Percentiles rank a stretch among this genome's conserved stretches.
Conservation (phyloP, 2,797 vertebrate genomes). For the Scolopax bukidnonensis region DNA sequence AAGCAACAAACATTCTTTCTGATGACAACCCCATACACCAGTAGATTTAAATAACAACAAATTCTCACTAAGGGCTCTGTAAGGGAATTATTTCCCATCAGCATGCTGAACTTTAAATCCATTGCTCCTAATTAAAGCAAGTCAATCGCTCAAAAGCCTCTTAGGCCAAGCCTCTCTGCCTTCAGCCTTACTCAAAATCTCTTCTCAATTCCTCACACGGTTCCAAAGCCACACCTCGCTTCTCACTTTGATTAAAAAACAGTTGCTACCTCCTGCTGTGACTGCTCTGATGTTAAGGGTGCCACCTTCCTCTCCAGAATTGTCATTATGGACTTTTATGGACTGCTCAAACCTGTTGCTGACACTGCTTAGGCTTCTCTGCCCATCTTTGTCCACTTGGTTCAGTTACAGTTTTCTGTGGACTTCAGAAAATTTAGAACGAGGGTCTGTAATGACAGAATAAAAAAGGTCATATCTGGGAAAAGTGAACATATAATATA, state of each 20-base stretch:
- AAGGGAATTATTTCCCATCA: conserved; percentile 16
- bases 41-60: background rate
- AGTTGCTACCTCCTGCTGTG: background rate
- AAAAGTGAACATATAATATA: background rate
- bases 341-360: background rate
- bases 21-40: background rate
- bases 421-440: background rate
- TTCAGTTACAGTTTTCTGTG: background rate
- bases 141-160: background rate
- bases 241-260: background rate
- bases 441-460: background rate
- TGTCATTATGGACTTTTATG: background rate
- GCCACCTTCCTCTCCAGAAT: background rate
- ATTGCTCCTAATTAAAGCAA: conserved; percentile 40
- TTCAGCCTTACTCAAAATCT: background rate
- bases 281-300: background rate
- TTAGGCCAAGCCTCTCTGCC: background rate
- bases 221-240: background rate
- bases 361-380: background rate
- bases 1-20: conserved; percentile 27
- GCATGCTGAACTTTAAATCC: conserved; percentile 18
- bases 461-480: background rate
- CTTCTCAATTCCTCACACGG: background rate
- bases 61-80: background rate
- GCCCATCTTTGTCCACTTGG: background rate